phyloP scores from a whole-genome alignment of 2,113 vertebrate genomes.

The Anoplopoma fimbria region DNA sequence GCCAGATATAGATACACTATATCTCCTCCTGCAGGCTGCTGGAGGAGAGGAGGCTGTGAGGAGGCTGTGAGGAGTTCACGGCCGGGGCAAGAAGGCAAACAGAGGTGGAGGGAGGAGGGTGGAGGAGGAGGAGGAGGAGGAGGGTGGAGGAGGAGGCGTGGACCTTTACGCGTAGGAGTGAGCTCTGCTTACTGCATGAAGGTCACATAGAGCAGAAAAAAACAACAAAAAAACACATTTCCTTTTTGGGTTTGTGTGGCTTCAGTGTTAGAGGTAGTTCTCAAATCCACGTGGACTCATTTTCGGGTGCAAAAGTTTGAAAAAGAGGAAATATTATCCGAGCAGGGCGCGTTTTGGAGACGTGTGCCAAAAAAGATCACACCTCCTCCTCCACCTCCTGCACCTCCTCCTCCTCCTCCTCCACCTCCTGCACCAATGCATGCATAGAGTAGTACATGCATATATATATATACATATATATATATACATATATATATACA shows the following conservation, averaged over 20 bases:
- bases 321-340: neutral
- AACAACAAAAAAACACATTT: neutral
- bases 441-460: too few species aligned
- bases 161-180: conserved; percentile 24
- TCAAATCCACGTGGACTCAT: neutral
- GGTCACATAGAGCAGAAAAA: neutral
- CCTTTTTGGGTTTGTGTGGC: neutral
- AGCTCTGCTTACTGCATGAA: neutral
- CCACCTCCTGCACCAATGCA: neutral
- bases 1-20: too few species aligned
- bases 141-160: neutral
- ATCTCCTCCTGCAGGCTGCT: too few species aligned
- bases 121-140: too few species aligned
- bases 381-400: neutral
- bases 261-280: neutral
- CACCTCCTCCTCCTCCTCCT: too few species aligned
- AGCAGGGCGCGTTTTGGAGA: neutral
- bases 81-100: neutral
- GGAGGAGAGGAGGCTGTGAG: too few species aligned
- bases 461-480: too few species aligned
- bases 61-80: conserved; percentile 39
- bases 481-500: too few species aligned
- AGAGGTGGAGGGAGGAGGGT: too few species aligned
- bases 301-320: neutral
- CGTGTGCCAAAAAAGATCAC: neutral